Conservation (phyloP, 2,797 vertebrate species). For the Gorsachius magnificus region DNA sequence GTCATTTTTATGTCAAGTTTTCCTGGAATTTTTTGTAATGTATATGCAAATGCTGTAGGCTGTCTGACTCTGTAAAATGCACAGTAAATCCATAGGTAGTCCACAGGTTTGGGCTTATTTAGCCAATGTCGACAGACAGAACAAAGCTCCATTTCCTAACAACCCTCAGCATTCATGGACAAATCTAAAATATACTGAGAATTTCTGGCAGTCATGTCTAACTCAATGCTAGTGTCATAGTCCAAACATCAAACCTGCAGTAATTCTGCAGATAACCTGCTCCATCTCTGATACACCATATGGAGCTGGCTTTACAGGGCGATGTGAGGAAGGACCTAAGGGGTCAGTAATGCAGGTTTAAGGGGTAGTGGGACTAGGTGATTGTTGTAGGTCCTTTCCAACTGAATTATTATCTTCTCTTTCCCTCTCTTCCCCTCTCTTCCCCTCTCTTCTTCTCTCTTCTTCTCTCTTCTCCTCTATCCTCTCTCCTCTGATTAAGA, state of each 20-base stretch:
- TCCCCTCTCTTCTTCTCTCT: too few relatives aligned
- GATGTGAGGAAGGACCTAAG: background rate
- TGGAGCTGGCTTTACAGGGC: background rate
- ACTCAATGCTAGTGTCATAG: rapidly evolving
- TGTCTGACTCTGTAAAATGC: background rate
- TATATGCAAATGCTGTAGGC: background rate
- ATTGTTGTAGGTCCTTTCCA: background rate
- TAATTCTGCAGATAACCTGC: background rate
- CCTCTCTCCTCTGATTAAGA: too few relatives aligned
- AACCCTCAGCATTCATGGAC: background rate
- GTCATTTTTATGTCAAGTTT: background rate
- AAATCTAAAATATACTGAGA: background rate
- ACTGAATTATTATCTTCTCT: background rate
- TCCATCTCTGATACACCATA: rapidly evolving
- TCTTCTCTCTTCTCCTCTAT: too few relatives aligned
- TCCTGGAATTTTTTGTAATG: background rate
- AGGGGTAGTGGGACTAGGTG: background rate
- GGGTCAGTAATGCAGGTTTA: background rate
- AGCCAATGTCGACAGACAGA: background rate
- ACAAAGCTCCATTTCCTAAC: background rate
- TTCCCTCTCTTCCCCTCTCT: too few relatives aligned
- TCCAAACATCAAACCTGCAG: background rate
- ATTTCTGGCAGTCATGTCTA: rapidly evolving
- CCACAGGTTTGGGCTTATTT: background rate
- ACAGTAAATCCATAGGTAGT: background rate